These are phyloP conservation scores for Ophraella communa DNA, from an alignment of 2,888 invertebrate species.

Conservation along the genomic window DNA sequence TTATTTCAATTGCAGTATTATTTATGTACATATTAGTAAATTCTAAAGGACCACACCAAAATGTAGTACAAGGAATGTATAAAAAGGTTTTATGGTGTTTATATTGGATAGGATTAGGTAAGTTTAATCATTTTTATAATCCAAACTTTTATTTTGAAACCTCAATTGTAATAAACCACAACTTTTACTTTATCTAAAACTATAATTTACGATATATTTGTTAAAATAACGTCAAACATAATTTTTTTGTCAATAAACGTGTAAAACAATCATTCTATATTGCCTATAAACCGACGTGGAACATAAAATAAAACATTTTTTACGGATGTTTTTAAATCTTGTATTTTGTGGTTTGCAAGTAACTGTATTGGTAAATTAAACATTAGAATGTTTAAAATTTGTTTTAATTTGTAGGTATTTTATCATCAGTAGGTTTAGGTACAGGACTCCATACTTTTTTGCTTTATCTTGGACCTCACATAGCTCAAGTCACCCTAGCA, in stretches of 20 bases:
- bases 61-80: conserved; percentile 63
- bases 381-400: not conserved
- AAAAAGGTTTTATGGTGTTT: conserved; percentile 56
- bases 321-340: not conserved
- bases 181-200: too few relatives aligned
- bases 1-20: conserved; percentile 61
- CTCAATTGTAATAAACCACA: too few relatives aligned
- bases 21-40: conserved; percentile 65
- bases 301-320: too few relatives aligned
- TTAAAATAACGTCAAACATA: too few relatives aligned
- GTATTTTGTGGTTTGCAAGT: not conserved
- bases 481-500: conserved; percentile 96
- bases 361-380: not conserved
- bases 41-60: conserved; percentile 71
- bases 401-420: conserved; percentile 69
- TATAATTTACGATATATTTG: too few relatives aligned
- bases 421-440: conserved; percentile 97
- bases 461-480: conserved; percentile 98
- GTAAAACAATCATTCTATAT: too few relatives aligned
- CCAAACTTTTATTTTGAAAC: not conserved
- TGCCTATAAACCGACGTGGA: too few relatives aligned
- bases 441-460: conserved; percentile 99
- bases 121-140: conserved; percentile 24
- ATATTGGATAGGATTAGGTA: conserved; percentile 59
- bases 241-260: too few relatives aligned